These are phyloP conservation scores for Mastigias papua DNA, from an alignment of 30 jellyfish, hydroid and myxozoan genomes.

Conservation along the genomic window DNA sequence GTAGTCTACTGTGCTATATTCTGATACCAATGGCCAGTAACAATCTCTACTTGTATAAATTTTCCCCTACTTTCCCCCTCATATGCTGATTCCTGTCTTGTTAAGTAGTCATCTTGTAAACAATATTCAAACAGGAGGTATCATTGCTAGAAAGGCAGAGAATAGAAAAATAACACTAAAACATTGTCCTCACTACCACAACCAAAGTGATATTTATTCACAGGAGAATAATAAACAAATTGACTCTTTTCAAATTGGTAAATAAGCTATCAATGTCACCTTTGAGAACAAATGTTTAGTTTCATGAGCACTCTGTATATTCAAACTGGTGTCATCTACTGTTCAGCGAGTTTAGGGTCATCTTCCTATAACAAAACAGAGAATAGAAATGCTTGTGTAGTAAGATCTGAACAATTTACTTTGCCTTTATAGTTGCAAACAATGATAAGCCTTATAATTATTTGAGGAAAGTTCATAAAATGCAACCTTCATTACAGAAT, in stretches of 20 bases:
- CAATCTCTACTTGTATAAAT: too few species aligned
- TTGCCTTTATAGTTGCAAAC: too few species aligned
- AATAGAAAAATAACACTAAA: background rate
- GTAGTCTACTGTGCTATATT: too few species aligned
- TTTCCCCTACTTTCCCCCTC: too few species aligned
- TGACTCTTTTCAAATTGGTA: background rate
- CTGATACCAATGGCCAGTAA: too few species aligned
- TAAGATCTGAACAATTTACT: background rate
- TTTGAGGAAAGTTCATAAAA: too few species aligned
- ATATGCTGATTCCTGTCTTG: too few species aligned
- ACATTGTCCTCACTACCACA: background rate
- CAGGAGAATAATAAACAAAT: background rate
- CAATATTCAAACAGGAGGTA: background rate
- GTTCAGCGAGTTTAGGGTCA: slow-evolving; percentile 71
- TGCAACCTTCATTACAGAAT: too few species aligned
- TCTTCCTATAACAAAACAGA: slow-evolving; percentile 50
- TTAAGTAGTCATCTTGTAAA: background rate
- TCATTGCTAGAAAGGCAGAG: background rate
- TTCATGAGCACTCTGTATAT: background rate
- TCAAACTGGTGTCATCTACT: background rate
- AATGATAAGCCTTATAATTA: too few species aligned
- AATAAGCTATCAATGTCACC: background rate
- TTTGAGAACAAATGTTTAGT: background rate
- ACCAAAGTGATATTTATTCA: background rate
- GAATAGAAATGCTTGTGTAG: background rate